A percentile compares a stretch with the other conserved stretches of the same genome.
Conservation (phyloP, 2,888 invertebrate species). For the Eristalis tenax region DNA sequence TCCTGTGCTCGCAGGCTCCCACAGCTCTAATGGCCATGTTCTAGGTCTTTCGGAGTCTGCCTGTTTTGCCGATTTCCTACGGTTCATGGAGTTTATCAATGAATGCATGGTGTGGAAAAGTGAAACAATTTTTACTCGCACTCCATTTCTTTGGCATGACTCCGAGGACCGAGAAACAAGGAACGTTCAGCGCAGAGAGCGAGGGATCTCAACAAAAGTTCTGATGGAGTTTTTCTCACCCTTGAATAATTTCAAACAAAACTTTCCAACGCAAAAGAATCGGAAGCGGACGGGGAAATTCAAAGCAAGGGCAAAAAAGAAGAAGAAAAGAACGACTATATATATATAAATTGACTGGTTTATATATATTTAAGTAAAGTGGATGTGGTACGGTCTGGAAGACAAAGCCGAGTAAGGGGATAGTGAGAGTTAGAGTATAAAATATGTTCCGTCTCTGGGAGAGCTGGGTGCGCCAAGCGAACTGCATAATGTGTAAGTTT, state of each 20-base stretch:
- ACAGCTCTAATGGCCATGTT: neutral
- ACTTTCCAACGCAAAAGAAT: constrained; percentile 44
- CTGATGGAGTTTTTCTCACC: constrained; percentile 44
- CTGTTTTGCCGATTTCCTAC: constrained; percentile 21
- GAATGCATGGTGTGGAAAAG: constrained; percentile 58
- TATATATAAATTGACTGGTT: neutral
- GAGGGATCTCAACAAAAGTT: constrained; percentile 32
- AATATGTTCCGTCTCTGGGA: constrained; percentile 18
- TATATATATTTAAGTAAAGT: neutral
- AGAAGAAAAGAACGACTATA: neutral
- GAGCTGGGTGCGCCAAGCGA: constrained; percentile 6
- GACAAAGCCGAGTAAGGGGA: constrained; percentile 9
- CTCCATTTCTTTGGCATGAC: neutral
- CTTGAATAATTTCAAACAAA: constrained; percentile 51
- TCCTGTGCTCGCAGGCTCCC: neutral
- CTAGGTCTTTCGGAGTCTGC: constrained; percentile 11
- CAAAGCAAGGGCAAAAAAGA: constrained; percentile 19
- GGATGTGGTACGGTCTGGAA: neutral
- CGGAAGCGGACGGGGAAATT: constrained; percentile 29
- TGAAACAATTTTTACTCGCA: constrained; percentile 36
- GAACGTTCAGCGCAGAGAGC: neutral
- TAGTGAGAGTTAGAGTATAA: constrained; percentile 6
- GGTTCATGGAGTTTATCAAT: constrained; percentile 34
- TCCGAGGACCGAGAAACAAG: neutral
- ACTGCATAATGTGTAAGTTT: constrained; percentile 25